Evolutionary conservation across 2,888 invertebrate species (phyloP).

Genomic region (Lepidocyrtinus sp.): DNA sequence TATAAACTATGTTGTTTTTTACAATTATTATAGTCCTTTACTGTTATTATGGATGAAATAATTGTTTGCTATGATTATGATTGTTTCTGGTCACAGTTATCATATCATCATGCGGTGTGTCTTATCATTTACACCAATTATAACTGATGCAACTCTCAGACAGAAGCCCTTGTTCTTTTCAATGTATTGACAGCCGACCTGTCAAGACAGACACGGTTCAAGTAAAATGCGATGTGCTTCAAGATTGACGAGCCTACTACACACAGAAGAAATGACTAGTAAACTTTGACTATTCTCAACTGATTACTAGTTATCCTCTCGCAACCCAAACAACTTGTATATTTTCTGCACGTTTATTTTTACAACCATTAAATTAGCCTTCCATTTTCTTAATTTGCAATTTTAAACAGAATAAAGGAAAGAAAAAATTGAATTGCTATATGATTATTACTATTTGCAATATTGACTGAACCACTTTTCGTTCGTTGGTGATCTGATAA

Average conservation of each 20-base stretch:
- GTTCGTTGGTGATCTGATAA: not conserved
- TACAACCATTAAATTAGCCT: not conserved
- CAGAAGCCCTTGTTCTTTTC: not conserved
- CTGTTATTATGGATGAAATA: not conserved
- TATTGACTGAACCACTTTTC: not conserved
- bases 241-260: not conserved
- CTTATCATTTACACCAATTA: conserved; percentile 49
- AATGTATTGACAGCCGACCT: conserved; percentile 59
- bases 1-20: not conserved
- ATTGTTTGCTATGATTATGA: not conserved
- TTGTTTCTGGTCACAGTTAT: conserved; percentile 40
- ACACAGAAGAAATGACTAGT: not conserved
- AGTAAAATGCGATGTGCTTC: not conserved
- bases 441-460: too few species aligned
- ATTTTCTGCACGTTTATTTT: not conserved
- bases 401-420: not conserved
- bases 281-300: too few species aligned
- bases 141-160: conserved; percentile 43
- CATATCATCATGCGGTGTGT: conserved; percentile 42
- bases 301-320: too few species aligned
- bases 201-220: conserved; percentile 43
- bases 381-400: not conserved
- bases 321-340: not conserved
- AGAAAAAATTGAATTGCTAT: too few species aligned
- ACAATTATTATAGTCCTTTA: not conserved